These are phyloP conservation scores for Octodon degus DNA, from an alignment of 2,113 vertebrate genomes.

Conservation along the genomic window DNA sequence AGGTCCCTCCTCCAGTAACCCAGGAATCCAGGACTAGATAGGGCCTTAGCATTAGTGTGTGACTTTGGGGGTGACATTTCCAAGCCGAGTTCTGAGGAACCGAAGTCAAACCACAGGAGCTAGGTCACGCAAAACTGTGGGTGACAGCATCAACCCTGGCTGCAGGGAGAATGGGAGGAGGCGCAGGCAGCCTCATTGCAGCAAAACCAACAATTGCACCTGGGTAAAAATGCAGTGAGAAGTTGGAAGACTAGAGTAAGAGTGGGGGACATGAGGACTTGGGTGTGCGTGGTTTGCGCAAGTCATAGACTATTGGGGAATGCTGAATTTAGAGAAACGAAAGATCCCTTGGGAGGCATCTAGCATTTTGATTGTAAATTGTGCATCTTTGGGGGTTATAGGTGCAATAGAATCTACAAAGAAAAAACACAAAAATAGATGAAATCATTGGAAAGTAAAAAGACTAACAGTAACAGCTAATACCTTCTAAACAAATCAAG, in stretches of 20 bases:
- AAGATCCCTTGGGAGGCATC: neutral
- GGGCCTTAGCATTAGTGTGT: neutral
- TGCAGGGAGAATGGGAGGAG: neutral
- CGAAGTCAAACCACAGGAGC: neutral
- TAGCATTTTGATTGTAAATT: neutral
- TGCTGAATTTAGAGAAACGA: neutral
- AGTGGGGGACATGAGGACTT: neutral
- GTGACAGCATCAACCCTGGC: neutral
- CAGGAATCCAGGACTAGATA: neutral
- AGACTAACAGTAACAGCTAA: neutral
- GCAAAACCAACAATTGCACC: neutral
- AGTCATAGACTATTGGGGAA: neutral
- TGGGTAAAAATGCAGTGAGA: neutral
- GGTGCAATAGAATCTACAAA: neutral
- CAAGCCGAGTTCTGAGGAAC: neutral
- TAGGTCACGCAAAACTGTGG: neutral
- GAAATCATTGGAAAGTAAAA: neutral
- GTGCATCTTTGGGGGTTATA: neutral
- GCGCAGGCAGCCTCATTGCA: neutral
- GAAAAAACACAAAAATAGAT: neutral
- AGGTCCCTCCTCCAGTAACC: neutral
- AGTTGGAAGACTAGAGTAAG: neutral
- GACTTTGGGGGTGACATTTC: neutral
- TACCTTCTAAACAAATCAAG: conserved; percentile 28
- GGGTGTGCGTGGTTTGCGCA: neutral